These are phyloP conservation scores for Recurvirostra avosetta DNA, from an alignment of 2,113 vertebrate species.

Conservation along the genomic window DNA sequence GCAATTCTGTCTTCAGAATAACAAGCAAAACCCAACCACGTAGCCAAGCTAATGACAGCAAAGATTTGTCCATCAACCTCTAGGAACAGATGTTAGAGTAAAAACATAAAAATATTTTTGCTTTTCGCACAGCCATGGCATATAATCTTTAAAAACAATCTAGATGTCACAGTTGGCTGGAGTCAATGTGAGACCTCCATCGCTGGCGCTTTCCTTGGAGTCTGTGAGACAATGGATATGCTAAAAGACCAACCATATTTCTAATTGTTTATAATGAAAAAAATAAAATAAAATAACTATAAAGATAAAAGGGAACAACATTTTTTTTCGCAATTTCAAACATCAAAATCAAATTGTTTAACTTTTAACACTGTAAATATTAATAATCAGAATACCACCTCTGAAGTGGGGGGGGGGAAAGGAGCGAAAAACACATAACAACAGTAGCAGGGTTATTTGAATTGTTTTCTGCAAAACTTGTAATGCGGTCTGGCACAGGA, in stretches of 20 bases:
- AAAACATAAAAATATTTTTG: neutral
- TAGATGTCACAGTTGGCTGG: neutral
- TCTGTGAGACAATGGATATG: neutral
- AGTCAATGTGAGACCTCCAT: neutral
- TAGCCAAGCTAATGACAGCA: neutral
- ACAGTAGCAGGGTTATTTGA: neutral
- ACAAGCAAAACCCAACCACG: neutral
- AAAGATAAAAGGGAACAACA: neutral
- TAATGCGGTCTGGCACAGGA: neutral
- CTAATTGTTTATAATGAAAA: neutral
- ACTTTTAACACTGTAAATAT: neutral
- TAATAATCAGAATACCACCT: neutral
- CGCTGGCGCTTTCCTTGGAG: neutral
- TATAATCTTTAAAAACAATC: slow-evolving; percentile 21
- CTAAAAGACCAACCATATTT: neutral
- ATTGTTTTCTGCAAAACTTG: neutral
- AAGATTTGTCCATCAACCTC: neutral
- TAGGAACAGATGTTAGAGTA: neutral
- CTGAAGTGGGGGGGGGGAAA: neutral
- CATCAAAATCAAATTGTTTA: neutral
- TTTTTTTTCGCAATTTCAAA: neutral
- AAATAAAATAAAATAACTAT: neutral
- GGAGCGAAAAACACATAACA: rapidly evolving
- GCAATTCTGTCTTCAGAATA: neutral
- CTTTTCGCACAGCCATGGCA: neutral